A percentile compares a stretch with the other conserved stretches of the same genome.
Evolutionary conservation across 1,140 invertebrate genomes (phyloP).

Genomic region (Pseudomyrmex pallidus): DNA sequence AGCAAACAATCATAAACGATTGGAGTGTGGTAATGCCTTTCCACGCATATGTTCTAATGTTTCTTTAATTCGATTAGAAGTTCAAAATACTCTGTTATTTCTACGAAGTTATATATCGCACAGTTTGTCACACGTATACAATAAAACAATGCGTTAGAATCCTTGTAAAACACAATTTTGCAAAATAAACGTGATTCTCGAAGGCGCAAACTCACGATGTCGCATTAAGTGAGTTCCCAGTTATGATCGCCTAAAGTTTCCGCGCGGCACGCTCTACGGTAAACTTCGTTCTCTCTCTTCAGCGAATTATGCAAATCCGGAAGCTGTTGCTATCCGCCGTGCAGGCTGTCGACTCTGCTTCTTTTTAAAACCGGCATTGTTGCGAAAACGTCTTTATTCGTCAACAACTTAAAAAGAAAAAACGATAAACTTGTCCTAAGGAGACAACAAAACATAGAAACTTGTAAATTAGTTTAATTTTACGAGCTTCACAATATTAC

Average conservation of each 20-base stretch:
- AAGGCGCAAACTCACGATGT: constrained; percentile 56
- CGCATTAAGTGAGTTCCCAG: constrained; percentile 71
- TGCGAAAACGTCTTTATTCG: constrained; percentile 59
- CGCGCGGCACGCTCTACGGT: constrained; percentile 62
- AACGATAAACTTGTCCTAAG: constrained; percentile 3
- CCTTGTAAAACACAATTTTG: constrained; percentile 64
- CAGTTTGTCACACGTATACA: not conserved
- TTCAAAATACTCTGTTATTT: not conserved
- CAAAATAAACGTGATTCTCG: constrained; percentile 63
- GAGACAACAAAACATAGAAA: not conserved
- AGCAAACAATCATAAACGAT: not conserved
- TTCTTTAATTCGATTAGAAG: not conserved
- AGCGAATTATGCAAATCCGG: constrained; percentile 72
- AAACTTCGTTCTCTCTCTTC: constrained; percentile 58
- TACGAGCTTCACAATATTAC: constrained; percentile 2
- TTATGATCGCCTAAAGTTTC: constrained; percentile 73
- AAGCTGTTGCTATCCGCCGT: constrained; percentile 56
- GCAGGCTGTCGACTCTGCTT: constrained; percentile 20
- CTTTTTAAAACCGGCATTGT: constrained; percentile 41
- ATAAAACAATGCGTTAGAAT: constrained; percentile 48
- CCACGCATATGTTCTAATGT: not conserved
- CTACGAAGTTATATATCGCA: not conserved
- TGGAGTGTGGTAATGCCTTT: not conserved
- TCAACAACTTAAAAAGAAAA: constrained; percentile 31
- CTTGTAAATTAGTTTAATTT: constrained; percentile 31